Conservation (phyloP, 2,888 invertebrate species). For the Mythimna pallens region DNA sequence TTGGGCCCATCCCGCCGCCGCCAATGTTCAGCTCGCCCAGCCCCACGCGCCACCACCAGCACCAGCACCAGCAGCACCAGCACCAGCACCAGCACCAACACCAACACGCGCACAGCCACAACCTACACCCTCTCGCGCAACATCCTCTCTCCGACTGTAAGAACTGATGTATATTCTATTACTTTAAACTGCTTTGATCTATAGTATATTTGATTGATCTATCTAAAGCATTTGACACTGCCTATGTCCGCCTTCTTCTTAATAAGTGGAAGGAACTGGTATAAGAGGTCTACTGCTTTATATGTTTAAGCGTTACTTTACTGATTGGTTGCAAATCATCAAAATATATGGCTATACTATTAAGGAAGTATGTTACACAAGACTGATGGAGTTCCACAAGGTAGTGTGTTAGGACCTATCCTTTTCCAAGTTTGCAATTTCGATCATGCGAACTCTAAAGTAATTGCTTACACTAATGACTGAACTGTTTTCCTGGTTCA, state of each 20-base stretch:
- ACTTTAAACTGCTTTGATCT: not conserved
- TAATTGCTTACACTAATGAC: not conserved
- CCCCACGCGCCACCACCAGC: conserved; percentile 89
- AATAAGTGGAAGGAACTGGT: not conserved
- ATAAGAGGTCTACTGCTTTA: not conserved
- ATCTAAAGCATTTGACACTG: not conserved
- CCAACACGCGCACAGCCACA: conserved; percentile 71
- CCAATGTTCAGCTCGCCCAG: conserved; percentile 98
- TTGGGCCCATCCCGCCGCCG: conserved; percentile 98
- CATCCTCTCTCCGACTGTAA: conserved; percentile 86
- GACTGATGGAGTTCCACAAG: not conserved
- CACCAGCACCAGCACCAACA: conserved; percentile 69
- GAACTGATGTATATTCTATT: conserved; percentile 51
- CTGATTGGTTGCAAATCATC: not conserved
- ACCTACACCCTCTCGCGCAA: conserved; percentile 76
- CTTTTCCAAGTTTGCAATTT: not conserved
- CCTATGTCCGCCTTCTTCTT: not conserved
- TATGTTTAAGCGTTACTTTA: not conserved
- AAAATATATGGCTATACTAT: not conserved
- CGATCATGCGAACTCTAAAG: not conserved
- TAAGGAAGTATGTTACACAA: not conserved
- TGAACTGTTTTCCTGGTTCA: not conserved
- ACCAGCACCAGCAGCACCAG: conserved; percentile 81
- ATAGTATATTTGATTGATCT: not conserved
- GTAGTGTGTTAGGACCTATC: not conserved